phyloP scores from a whole-genome alignment of 2,797 vertebrate species.

The Euphonia xanthogaster region DNA sequence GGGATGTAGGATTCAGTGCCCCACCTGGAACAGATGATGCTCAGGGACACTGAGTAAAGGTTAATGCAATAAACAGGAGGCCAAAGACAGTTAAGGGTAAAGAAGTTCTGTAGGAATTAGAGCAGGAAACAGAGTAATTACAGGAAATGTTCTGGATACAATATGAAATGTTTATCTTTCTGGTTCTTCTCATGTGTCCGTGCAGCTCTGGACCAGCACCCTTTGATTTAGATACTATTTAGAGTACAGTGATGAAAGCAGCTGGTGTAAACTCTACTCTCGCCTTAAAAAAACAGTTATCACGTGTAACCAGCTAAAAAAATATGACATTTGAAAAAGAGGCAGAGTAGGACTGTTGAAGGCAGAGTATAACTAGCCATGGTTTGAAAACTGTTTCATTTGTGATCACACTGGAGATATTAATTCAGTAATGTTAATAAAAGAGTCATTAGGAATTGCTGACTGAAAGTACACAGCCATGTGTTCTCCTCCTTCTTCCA shows the following conservation, averaged over 20 bases:
- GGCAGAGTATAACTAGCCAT: neutral
- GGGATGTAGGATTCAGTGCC: neutral
- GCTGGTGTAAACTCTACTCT: neutral
- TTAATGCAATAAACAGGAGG: neutral
- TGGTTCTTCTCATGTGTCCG: slow-evolving; percentile 1
- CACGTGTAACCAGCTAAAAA: neutral
- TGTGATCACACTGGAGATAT: neutral
- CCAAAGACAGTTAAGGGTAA: neutral
- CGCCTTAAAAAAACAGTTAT: neutral
- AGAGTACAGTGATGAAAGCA: neutral
- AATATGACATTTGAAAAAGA: neutral
- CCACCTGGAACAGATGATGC: neutral
- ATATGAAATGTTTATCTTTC: slow-evolving; percentile 23
- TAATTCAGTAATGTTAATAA: neutral
- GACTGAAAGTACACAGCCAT: neutral
- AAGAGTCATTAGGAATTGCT: neutral
- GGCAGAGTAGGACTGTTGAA: neutral
- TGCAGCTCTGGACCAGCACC: neutral
- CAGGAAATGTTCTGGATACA: slow-evolving; percentile 13
- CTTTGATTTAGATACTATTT: neutral
- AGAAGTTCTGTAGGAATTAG: neutral
- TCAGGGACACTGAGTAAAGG: neutral
- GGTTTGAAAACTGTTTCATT: neutral
- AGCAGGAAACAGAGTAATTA: slow-evolving; percentile 9
- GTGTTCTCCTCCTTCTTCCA: neutral